phyloP scores from a whole-genome alignment of 2,888 invertebrate species.

The Oithona nana region DNA sequence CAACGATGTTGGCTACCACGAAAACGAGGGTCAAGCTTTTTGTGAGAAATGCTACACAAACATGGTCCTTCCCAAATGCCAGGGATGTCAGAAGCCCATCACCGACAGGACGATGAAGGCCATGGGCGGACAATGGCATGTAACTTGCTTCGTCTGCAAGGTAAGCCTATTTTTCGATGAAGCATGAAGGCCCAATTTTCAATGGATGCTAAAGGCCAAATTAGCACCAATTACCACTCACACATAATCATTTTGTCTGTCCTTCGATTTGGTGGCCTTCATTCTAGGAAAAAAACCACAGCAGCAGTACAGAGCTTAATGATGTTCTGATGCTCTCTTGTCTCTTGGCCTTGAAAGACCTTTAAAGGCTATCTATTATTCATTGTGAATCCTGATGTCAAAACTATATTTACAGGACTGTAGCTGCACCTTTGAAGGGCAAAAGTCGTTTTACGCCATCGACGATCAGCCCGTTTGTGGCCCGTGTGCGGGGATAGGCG shows the following conservation, averaged over 20 bases:
- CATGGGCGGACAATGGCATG: conserved; percentile 8
- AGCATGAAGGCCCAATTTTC: not conserved
- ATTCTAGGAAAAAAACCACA: too few species aligned
- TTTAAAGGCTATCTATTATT: too few species aligned
- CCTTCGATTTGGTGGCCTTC: too few species aligned
- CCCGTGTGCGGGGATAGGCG: conserved; percentile 7
- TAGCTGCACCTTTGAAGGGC: conserved; percentile 13
- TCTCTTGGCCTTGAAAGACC: too few species aligned
- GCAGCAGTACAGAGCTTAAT: too few species aligned
- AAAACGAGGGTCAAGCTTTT: conserved; percentile 4
- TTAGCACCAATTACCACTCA: not conserved
- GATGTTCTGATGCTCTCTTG: too few species aligned
- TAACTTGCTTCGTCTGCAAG: conserved; percentile 13
- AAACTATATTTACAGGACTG: conserved; percentile 13
- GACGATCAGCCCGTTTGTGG: conserved; percentile 14
- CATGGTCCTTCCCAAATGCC: conserved; percentile 6
- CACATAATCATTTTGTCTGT: not conserved
- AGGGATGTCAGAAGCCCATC: not conserved
- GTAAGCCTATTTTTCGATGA: not conserved
- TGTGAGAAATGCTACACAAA: conserved; percentile 15
- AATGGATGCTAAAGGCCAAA: not conserved
- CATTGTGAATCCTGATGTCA: not conserved
- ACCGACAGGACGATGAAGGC: conserved; percentile 9
- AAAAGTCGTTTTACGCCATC: conserved; percentile 11
- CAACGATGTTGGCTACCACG: conserved; percentile 7